phyloP scores from a whole-genome alignment of 2,113 vertebrate species.

The Alethe castanea region DNA sequence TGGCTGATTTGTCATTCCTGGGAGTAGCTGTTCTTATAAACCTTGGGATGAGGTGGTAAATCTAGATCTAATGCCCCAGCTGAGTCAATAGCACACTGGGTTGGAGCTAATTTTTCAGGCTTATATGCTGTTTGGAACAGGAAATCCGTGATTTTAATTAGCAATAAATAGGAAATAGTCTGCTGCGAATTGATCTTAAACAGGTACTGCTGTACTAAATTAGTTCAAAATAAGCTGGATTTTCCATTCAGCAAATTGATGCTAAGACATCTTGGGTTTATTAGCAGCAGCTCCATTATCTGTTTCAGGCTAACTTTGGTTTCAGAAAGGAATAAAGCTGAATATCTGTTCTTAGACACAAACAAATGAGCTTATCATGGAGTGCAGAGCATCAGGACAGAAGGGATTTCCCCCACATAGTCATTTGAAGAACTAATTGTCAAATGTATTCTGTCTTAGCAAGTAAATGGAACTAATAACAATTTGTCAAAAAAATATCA shows the following conservation, averaged over 20 bases:
- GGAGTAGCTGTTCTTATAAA: background rate
- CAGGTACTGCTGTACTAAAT: conserved; percentile 59
- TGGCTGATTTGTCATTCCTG: background rate
- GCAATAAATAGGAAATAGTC: conserved; percentile 66
- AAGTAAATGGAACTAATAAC: background rate
- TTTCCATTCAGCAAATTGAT: conserved; percentile 31
- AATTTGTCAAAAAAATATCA: background rate
- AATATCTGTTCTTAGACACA: background rate
- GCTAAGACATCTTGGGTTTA: conserved; percentile 34
- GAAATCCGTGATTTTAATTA: conserved; percentile 69
- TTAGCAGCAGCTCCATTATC: background rate
- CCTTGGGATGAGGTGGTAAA: background rate
- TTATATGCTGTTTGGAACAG: conserved; percentile 52
- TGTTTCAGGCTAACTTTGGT: background rate
- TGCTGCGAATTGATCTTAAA: conserved; percentile 58
- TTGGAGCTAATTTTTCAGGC: conserved; percentile 13
- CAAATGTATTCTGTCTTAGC: background rate
- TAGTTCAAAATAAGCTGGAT: conserved; percentile 52
- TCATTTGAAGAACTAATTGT: background rate
- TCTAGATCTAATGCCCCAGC: background rate
- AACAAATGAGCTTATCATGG: background rate
- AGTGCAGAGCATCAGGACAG: background rate
- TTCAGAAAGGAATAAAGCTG: background rate
- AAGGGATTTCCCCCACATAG: background rate
- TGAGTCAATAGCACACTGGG: background rate